Conservation (phyloP, 53 echinoderm and acorn worm species). For the Patiria pectinifera region DNA sequence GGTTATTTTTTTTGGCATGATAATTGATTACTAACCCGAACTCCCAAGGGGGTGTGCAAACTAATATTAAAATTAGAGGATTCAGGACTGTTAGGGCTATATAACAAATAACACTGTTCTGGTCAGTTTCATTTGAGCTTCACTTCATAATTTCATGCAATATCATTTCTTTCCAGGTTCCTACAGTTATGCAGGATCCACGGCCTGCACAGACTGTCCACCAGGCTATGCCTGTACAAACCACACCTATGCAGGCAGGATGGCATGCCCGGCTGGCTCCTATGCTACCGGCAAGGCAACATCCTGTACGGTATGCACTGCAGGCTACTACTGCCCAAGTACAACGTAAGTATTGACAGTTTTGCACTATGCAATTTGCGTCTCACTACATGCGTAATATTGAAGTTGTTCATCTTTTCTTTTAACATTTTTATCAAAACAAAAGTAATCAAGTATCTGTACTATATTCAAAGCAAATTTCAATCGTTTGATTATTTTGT, state of each 20-base stretch:
- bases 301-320: conserved; percentile 73
- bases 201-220: conserved; percentile 82
- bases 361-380: neutral
- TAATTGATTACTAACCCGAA: too few relatives aligned
- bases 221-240: conserved; percentile 89
- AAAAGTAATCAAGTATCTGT: neutral
- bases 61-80: too few relatives aligned
- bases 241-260: conserved; percentile 61
- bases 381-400: too few relatives aligned
- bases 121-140: neutral
- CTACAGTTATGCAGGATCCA: conserved; percentile 81
- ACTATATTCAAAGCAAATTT: neutral
- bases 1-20: too few relatives aligned
- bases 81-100: too few relatives aligned
- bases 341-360: conserved; percentile 72
- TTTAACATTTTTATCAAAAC: neutral
- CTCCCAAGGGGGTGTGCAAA: too few relatives aligned
- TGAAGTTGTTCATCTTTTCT: too few relatives aligned
- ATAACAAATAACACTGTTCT: too few relatives aligned
- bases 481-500: neutral
- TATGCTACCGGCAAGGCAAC: conserved; percentile 87
- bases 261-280: conserved; percentile 75
- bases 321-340: conserved; percentile 85
- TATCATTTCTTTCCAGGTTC: conserved; percentile 70
- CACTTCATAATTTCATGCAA: neutral